Evolutionary conservation across 2,797 vertebrate species (phyloP).

Genomic region (Serranus cabrilla): DNA sequence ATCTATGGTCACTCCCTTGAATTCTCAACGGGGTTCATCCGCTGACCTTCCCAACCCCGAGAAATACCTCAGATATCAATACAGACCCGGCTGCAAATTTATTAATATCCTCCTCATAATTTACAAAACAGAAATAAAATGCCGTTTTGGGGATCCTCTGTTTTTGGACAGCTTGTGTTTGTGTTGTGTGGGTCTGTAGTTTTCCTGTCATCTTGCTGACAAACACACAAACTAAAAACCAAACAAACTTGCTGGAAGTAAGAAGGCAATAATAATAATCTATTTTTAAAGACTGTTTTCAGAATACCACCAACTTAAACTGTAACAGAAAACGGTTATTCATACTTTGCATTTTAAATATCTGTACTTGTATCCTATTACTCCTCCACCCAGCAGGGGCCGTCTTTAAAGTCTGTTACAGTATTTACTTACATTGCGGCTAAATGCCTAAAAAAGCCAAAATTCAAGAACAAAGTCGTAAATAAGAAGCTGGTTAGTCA

Average conservation of each 20-base stretch:
- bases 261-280: no score
- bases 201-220: no score
- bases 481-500: constrained; percentile 75
- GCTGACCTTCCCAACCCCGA: constrained; percentile 43
- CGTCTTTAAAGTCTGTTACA: not conserved
- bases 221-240: no score
- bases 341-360: no score
- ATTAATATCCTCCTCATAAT: not conserved
- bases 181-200: no score
- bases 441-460: constrained; percentile 4
- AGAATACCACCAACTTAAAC: no score
- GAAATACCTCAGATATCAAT: constrained; percentile 42
- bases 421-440: not conserved
- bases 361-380: no score
- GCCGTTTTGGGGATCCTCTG: not conserved
- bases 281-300: no score
- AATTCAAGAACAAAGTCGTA: constrained; percentile 55
- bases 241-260: no score
- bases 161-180: not conserved
- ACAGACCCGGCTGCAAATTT: not conserved
- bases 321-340: no score
- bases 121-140: not conserved
- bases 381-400: not conserved
- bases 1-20: constrained; percentile 63
- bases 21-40: constrained; percentile 59